These are phyloP conservation scores for Lepetodrilus schrolli DNA, from an alignment of 2,888 invertebrate species.

Conservation along the genomic window DNA sequence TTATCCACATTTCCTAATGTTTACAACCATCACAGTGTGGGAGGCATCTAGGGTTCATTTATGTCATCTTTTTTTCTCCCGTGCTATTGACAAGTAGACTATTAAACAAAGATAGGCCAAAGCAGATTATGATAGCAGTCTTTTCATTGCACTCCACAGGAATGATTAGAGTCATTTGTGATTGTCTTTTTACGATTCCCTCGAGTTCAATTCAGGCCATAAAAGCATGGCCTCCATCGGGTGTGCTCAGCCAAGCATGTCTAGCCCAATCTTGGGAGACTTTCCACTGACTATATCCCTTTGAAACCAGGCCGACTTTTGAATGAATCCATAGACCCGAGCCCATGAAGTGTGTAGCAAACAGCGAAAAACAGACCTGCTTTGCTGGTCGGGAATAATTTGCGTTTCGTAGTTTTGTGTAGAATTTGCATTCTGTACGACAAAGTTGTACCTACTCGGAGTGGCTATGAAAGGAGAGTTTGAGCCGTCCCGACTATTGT, in stretches of 20 bases:
- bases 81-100: too few relatives aligned
- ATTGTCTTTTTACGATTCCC: constrained; percentile 25
- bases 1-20: too few relatives aligned
- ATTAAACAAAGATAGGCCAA: background rate
- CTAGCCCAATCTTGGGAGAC: background rate
- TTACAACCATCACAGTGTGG: too few relatives aligned
- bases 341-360: background rate
- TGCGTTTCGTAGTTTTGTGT: background rate
- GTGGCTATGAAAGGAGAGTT: background rate
- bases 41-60: too few relatives aligned
- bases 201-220: background rate
- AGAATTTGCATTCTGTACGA: background rate
- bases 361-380: background rate
- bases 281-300: background rate
- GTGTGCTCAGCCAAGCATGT: background rate
- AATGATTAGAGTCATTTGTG: background rate
- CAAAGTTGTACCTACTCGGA: background rate
- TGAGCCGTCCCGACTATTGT: too few relatives aligned
- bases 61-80: too few relatives aligned
- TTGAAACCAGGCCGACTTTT: background rate
- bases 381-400: background rate
- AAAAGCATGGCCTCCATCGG: background rate
- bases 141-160: background rate
- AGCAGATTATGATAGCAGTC: background rate
- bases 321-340: background rate